Conservation (phyloP, 2,888 invertebrate species). For the Protophormia terraenovae region DNA sequence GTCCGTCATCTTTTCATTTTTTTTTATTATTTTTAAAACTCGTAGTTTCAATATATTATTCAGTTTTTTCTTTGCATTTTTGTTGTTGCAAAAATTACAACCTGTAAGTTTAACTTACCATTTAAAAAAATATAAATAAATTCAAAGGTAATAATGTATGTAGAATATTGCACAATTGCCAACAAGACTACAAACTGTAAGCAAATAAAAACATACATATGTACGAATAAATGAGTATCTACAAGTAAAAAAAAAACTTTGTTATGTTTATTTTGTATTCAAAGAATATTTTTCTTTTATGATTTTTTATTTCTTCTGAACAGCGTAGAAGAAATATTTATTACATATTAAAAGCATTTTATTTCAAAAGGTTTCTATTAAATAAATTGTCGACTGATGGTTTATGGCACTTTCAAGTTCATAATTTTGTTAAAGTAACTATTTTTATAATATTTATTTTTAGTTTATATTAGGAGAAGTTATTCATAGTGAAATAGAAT, state of each 20-base stretch:
- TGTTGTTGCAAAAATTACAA: slow-evolving; percentile 26
- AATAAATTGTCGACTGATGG: slow-evolving; percentile 45
- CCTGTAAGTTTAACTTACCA: slow-evolving; percentile 44
- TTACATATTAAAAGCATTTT: slow-evolving; percentile 45
- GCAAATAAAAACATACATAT: neutral
- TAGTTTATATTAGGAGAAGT: neutral
- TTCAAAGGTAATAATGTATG: slow-evolving; percentile 21
- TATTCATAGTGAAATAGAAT: neutral
- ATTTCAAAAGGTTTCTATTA: slow-evolving; percentile 54
- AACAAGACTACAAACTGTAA: neutral
- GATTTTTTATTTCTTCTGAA: slow-evolving; percentile 14
- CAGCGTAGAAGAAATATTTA: slow-evolving; percentile 10
- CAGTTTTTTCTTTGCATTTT: neutral
- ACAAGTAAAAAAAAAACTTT: too few species aligned
- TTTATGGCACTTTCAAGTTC: slow-evolving; percentile 55
- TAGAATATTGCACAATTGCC: slow-evolving; percentile 37
- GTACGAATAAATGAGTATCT: too few species aligned
- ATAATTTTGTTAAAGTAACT: slow-evolving; percentile 29
- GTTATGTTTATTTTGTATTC: slow-evolving; percentile 15
- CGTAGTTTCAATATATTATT: slow-evolving; percentile 8
- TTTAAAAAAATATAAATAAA: neutral
- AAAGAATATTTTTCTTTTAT: slow-evolving; percentile 13
- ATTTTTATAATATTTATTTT: slow-evolving; percentile 6
- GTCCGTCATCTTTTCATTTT: slow-evolving; percentile 29
- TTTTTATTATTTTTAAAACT: too few species aligned